Conservation (phyloP, 2,113 vertebrate species). For the Notarius lentiginosus region DNA sequence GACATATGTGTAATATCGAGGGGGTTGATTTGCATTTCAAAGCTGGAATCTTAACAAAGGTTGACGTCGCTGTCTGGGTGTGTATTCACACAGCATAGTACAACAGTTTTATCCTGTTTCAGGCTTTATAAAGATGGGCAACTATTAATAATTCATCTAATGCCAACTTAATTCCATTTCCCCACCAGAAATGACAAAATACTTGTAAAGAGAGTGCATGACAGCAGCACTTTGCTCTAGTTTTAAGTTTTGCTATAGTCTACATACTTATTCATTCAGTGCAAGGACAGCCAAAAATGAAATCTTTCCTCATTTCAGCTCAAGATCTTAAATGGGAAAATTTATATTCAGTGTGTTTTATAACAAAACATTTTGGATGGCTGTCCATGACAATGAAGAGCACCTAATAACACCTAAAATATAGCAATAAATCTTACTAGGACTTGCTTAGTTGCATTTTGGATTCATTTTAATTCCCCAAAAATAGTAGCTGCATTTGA, state of each 20-base stretch:
- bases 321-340: conserved; percentile 19
- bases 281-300: conserved; percentile 2
- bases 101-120: conserved; percentile 57
- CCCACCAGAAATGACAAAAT: conserved; percentile 57
- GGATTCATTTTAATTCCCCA: background rate
- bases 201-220: conserved; percentile 20
- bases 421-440: background rate
- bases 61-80: conserved; percentile 32
- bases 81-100: conserved; percentile 25
- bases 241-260: conserved; percentile 24
- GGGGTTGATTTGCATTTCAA: conserved; percentile 50
- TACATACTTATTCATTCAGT: conserved; percentile 10
- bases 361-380: background rate
- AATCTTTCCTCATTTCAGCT: background rate
- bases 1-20: conserved; percentile 42
- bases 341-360: background rate
- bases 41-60: conserved; percentile 44
- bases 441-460: background rate
- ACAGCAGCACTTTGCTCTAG: conserved; percentile 23
- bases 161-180: conserved; percentile 60
- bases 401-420: background rate
- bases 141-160: conserved; percentile 65
- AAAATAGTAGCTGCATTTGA: background rate
- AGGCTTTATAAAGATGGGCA: conserved; percentile 54
- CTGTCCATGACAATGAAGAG: conserved; percentile 12